These are phyloP conservation scores for Melanotaenia boesemani DNA, from an alignment of 2,797 vertebrate species.

Conservation along the genomic window DNA sequence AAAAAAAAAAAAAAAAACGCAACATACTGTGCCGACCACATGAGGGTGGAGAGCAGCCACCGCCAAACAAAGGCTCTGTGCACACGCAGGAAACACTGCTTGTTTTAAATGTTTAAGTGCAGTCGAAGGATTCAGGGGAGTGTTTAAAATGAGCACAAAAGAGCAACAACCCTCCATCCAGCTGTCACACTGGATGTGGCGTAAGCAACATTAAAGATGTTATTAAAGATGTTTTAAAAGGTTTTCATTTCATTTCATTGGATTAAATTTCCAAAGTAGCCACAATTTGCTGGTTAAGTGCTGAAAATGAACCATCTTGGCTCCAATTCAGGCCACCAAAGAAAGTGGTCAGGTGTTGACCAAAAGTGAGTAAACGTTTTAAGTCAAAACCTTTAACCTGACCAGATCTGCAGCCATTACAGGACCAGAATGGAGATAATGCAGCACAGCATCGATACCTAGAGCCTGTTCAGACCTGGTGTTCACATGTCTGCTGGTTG, in stretches of 20 bases:
- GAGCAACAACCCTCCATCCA: background rate
- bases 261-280: background rate
- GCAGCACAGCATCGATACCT: too few relatives aligned
- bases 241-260: too few relatives aligned
- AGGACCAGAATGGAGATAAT: background rate
- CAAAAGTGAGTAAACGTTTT: background rate
- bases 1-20: constrained; percentile 47
- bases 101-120: background rate
- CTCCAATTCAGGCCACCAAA: background rate
- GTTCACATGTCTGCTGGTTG: background rate
- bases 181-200: background rate
- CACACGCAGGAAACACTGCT: background rate
- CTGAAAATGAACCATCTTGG: background rate
- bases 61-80: background rate
- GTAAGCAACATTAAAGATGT: background rate
- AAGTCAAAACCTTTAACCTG: background rate
- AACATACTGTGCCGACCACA: constrained; percentile 29
- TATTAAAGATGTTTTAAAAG: background rate
- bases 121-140: background rate
- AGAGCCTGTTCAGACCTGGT: background rate
- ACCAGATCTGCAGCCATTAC: background rate
- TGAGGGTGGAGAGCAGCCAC: constrained; percentile 55
- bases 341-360: background rate
- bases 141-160: background rate
- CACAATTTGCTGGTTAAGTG: background rate